Evolutionary conservation across 2,888 invertebrate species (phyloP).

Genomic region (Cabera pusaria): DNA sequence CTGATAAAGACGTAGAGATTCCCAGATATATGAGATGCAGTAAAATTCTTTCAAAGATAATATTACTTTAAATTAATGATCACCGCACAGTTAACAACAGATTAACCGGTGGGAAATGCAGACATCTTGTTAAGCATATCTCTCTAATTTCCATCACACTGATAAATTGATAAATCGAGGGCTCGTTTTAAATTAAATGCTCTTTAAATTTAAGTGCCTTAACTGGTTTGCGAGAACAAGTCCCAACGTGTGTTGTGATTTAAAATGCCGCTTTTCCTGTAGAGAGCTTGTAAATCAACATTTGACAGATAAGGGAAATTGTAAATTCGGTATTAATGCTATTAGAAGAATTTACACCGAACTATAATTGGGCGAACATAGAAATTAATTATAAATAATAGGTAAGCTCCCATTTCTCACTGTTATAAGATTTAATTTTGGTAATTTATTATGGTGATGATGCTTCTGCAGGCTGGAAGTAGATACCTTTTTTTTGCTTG

Average conservation of each 20-base stretch:
- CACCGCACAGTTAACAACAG: constrained; percentile 1
- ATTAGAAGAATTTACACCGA: constrained; percentile 4
- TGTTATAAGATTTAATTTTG: neutral
- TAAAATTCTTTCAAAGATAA: constrained; percentile 4
- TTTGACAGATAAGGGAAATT: constrained; percentile 28
- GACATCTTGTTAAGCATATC: constrained; percentile 22
- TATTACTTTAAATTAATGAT: constrained; percentile 10
- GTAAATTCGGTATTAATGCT: constrained; percentile 16
- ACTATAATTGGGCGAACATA: constrained; percentile 7
- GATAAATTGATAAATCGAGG: constrained; percentile 36
- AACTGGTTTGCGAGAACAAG: constrained; percentile 31
- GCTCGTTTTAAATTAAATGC: constrained; percentile 37
- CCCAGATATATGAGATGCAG: constrained; percentile 1
- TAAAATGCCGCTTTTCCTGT: constrained; percentile 25
- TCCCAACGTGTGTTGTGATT: constrained; percentile 13
- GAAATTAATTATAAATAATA: neutral
- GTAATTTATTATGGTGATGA: too few species aligned
- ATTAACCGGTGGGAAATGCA: constrained; percentile 18
- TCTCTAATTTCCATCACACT: constrained; percentile 28
- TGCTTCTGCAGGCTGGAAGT: too few species aligned
- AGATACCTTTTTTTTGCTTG: too few species aligned
- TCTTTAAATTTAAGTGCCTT: constrained; percentile 33
- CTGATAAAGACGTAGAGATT: constrained; percentile 2
- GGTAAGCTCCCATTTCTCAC: neutral
- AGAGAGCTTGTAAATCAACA: constrained; percentile 24